Conservation (phyloP, 2,113 vertebrate genomes). For the Syngnathus scovelli region DNA sequence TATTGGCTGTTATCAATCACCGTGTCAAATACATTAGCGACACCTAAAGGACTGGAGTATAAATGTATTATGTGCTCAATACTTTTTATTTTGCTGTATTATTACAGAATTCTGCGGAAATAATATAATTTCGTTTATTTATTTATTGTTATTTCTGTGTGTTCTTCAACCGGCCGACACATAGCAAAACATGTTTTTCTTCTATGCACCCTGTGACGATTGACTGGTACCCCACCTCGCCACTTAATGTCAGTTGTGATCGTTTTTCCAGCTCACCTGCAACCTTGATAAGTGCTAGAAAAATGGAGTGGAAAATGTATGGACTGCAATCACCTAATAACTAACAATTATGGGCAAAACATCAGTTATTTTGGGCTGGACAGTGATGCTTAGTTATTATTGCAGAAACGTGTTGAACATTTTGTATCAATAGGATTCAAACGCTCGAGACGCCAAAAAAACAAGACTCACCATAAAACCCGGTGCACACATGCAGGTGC, state of each 20-base stretch:
- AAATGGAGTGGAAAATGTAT: neutral
- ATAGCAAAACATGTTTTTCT: neutral
- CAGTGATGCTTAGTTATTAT: neutral
- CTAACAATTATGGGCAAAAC: neutral
- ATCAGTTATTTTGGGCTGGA: neutral
- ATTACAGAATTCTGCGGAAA: too few relatives aligned
- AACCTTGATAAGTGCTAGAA: neutral
- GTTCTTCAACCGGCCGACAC: too few relatives aligned
- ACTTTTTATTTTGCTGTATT: too few relatives aligned
- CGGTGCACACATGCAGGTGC: conserved; percentile 83
- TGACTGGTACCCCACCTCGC: neutral
- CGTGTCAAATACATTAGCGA: neutral
- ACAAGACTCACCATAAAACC: conserved; percentile 84
- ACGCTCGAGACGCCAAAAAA: neutral
- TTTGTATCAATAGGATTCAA: neutral
- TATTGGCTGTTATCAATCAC: neutral
- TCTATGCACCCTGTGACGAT: too few relatives aligned
- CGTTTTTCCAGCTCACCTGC: neutral
- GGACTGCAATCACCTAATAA: neutral
- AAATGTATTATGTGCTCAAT: too few relatives aligned
- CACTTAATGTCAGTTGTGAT: neutral
- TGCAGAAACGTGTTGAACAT: neutral
- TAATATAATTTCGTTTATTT: too few relatives aligned
- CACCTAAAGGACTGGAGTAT: too few relatives aligned
- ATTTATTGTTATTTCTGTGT: too few relatives aligned